Base-by-base conservation (phyloP, 1,140 invertebrate genomes). In the Drosophila micromelanica region DNA sequence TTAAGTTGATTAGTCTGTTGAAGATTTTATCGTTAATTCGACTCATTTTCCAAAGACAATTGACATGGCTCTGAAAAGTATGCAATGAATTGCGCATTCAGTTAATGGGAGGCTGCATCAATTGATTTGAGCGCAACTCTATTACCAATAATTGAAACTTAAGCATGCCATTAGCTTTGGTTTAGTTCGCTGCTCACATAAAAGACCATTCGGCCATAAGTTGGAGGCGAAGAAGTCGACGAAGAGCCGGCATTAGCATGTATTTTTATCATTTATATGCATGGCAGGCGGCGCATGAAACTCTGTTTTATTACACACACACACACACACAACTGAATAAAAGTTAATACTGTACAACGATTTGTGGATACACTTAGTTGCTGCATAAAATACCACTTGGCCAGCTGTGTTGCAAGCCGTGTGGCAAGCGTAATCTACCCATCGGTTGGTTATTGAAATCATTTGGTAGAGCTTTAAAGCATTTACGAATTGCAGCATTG, bases 261-360 rank as follows among this genome's bases (percentile, higher is more conserved):
- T 78, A 87, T 87, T 87, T 86, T 78, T 81, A 86, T 86, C 81
- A 86, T 86, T 86, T 86, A 82, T 86, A 86, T 86, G 81, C 81
- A 87, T 78, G 81, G 82, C 81, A 85, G 81, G 78, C 73, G 56
- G 51, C 78, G 65, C 78, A 86, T 81, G 82, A 87, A 78, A 86
- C 74, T 81, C 82, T 78, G 80, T 73, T 75, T 81, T 81, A 76
- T 75, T n/a, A 32, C 42, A 55, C 12, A 54, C 15, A 55, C 13
- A 37, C 30, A 52, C 49, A 3, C 9, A 7, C 46, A 7, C 20
- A 35, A 59, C 52, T 49, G 37, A 49, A 20, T 17, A 20, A 49
- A 48, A 49, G 23, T 40, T 38, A 7, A 7, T 5, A 9, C 20
- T 5, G 0, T 7, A 15, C 23, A 55, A 55, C 37, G 17, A 35